phyloP scores from a whole-genome alignment of 2,888 invertebrate species.

The Hemicrepidius hirtus region DNA sequence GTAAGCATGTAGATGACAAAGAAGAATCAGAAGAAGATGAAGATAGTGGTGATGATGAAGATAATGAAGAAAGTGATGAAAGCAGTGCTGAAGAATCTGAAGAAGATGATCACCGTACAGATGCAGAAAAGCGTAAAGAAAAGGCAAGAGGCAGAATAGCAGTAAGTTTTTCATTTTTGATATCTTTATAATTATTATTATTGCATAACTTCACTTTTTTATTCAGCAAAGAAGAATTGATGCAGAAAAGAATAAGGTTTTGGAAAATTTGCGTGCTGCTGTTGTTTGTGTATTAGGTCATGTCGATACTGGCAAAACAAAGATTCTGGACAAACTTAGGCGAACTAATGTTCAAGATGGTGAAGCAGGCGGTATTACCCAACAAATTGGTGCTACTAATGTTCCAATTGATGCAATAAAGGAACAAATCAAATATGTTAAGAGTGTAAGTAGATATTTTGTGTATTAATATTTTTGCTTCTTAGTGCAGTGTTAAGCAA shows the following conservation, averaged over 20 bases:
- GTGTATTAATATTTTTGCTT: not conserved
- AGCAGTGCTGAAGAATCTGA: constrained; percentile 75
- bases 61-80: constrained; percentile 71
- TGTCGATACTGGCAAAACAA: constrained; percentile 99
- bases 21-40: constrained; percentile 64
- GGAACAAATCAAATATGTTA: constrained; percentile 95
- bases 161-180: constrained; percentile 66
- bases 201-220: not conserved
- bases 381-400: constrained; percentile 99
- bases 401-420: constrained; percentile 97
- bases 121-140: constrained; percentile 85
- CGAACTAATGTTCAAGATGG: constrained; percentile 94
- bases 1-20: constrained; percentile 56
- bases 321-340: constrained; percentile 96
- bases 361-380: constrained; percentile 99
- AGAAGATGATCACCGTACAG: constrained; percentile 81
- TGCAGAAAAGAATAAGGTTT: constrained; percentile 80
- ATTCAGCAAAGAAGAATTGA: constrained; percentile 78
- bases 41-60: constrained; percentile 64
- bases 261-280: constrained; percentile 90
- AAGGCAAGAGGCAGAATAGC: constrained; percentile 83
- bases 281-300: constrained; percentile 99
- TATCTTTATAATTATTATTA: constrained; percentile 5
- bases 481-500: not conserved
- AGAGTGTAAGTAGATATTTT: constrained; percentile 79